Evolutionary conservation across 2,113 vertebrate species (phyloP).

Genomic region (Prochilodus magdalenae): DNA sequence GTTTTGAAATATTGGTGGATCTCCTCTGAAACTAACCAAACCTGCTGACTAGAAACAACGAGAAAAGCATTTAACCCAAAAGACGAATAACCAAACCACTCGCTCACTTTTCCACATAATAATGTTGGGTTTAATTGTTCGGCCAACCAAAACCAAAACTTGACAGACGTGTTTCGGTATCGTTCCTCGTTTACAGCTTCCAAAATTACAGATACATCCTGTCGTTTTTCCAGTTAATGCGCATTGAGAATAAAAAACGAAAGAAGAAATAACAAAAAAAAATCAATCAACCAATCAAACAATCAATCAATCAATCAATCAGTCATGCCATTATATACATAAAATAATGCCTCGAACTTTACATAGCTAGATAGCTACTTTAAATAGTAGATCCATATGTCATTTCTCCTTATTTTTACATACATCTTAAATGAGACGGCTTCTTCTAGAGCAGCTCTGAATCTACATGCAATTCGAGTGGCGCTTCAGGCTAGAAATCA

Average conservation of each 20-base stretch:
- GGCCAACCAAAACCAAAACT: slow-evolving; percentile 69
- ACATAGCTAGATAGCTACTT: slow-evolving; percentile 53
- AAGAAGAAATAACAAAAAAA: slow-evolving; percentile 4
- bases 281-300: not conserved
- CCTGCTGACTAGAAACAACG: not conserved
- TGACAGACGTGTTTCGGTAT: slow-evolving; percentile 2
- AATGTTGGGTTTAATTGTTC: slow-evolving; percentile 62
- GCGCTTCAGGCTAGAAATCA: slow-evolving; percentile 37
- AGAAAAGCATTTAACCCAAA: not conserved
- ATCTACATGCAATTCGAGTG: slow-evolving; percentile 72
- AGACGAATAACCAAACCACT: not conserved
- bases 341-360: slow-evolving; percentile 71
- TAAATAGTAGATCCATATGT: slow-evolving; percentile 37
- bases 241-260: slow-evolving; percentile 10
- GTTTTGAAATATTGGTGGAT: no score
- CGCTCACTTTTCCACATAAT: slow-evolving; percentile 1
- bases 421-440: slow-evolving; percentile 63
- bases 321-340: slow-evolving; percentile 57
- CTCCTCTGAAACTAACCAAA: not conserved
- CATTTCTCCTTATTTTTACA: slow-evolving; percentile 57
- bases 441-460: slow-evolving; percentile 62
- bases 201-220: slow-evolving; percentile 54
- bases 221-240: slow-evolving; percentile 51
- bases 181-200: slow-evolving; percentile 3
- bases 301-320: not conserved